These are phyloP conservation scores for Phenganax stokvisi DNA, from an alignment of 92 coral and sea anemone species.

Conservation along the genomic window DNA sequence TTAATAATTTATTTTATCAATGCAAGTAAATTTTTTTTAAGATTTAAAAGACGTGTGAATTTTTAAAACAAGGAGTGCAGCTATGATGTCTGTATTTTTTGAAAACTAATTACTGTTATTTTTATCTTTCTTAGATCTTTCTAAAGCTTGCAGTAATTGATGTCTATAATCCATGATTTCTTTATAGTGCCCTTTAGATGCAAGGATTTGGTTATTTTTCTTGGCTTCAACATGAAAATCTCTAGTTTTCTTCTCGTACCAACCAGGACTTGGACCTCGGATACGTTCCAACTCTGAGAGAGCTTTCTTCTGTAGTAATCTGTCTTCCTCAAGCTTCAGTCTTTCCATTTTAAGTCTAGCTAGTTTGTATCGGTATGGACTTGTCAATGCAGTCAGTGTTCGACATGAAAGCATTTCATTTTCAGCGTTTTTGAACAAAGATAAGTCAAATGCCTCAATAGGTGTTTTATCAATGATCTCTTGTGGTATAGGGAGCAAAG, in stretches of 20 bases:
- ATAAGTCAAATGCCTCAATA: slow-evolving; percentile 65
- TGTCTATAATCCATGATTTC: slow-evolving; percentile 87
- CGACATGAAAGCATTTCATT: slow-evolving; percentile 76
- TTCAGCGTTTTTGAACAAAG: slow-evolving; percentile 77
- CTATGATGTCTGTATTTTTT: neutral
- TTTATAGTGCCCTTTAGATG: slow-evolving; percentile 74
- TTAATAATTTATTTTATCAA: too few species aligned
- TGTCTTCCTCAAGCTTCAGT: slow-evolving; percentile 71
- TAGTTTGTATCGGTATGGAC: slow-evolving; percentile 82
- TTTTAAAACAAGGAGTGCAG: too few species aligned
- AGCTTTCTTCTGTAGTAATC: slow-evolving; percentile 66
- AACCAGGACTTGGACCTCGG: slow-evolving; percentile 84
- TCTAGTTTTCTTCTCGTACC: slow-evolving; percentile 91
- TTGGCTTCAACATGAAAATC: slow-evolving; percentile 81
- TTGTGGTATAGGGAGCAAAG: slow-evolving; percentile 56
- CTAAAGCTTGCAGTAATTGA: slow-evolving; percentile 60
- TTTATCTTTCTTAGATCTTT: slow-evolving; percentile 9
- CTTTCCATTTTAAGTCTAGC: slow-evolving; percentile 68
- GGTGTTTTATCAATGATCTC: slow-evolving; percentile 71
- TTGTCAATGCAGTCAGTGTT: slow-evolving; percentile 77
- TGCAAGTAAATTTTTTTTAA: too few species aligned
- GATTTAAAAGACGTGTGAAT: too few species aligned
- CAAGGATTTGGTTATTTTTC: slow-evolving; percentile 70
- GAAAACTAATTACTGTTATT: neutral
- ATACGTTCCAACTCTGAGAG: slow-evolving; percentile 76